Base-by-base conservation (phyloP, 2,113 vertebrate genomes). In the Xiphophorus couchianus region DNA sequence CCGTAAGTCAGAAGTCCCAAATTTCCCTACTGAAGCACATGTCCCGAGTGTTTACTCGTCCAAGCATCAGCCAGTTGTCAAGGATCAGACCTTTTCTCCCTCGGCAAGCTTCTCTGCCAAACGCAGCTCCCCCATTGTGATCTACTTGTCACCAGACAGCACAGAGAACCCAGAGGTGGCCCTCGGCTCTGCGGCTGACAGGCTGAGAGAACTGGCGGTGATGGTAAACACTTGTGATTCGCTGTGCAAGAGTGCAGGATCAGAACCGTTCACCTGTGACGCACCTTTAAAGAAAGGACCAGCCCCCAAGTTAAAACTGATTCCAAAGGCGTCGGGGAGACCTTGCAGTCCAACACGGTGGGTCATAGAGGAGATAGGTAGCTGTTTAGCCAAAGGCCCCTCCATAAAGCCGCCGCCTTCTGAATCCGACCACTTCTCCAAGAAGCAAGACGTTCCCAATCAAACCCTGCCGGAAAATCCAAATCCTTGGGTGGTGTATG, bases 401-500 rank as follows among this genome's bases (percentile, higher is more conserved):
- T 25, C 51, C 51, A n/a, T n/a, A 58, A n/a, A 25, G 10, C 9
- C 93, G 10, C 89, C 95, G 5, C 90, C 92, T 66, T 94, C 95
- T 51, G 92, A 94, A 29, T 94, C 90, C 0, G 30, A 94, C 76
- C 96, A 67, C 91, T 60, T 12, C 44, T 48, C 44, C 44, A 19
- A 19, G 17, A 48, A 48, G 14, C 4, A 48, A 19, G 44, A 6
- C 4, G 4, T 48, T 48, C 44, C 44, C 76, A 27, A 9, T 2
- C 58, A 67, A 62, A 30, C 84, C 77, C 61, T 86, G 74, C 80
- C 91, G 76, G 95, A 96, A 60, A 94, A 96, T 22, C 93, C 95
- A 58, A 94, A 96, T 25, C 92, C 95, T 51, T 85, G 96, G 71
- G 92, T 98, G 66, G 93, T 96, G 94, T 97, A 87, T 90, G 95